phyloP scores from a whole-genome alignment of 2,888 invertebrate species.

The Nymphalis urticae region DNA sequence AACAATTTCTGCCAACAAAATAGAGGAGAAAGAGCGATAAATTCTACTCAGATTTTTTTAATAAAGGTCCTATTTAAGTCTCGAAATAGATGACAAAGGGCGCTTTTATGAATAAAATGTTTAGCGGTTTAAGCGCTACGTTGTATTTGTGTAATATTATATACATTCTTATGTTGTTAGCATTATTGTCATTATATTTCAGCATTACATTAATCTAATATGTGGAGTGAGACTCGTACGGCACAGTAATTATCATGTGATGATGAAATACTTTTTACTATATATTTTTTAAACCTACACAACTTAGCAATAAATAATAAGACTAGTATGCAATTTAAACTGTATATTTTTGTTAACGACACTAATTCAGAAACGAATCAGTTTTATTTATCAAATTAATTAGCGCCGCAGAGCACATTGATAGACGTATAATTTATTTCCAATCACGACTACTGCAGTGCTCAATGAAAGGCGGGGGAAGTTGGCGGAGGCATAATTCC shows the following conservation, averaged over 20 bases:
- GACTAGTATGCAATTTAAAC: no score
- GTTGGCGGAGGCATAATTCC: conserved; percentile 34
- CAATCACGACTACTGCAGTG: conserved; percentile 40
- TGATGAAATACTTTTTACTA: no score
- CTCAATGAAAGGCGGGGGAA: conserved; percentile 35
- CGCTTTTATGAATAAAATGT: conserved; percentile 10
- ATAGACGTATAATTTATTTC: conserved; percentile 43
- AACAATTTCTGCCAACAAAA: conserved; percentile 4
- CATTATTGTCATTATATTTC: no score
- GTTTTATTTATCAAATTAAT: conserved; percentile 36
- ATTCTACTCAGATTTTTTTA: conserved; percentile 7
- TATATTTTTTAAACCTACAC: no score
- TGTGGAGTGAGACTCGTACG: no score
- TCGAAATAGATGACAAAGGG: conserved; percentile 8
- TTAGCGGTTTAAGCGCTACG: conserved; percentile 1
- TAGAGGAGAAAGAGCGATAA: not conserved
- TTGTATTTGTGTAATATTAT: not conserved
- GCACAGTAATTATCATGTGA: no score
- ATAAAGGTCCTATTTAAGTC: conserved; percentile 6
- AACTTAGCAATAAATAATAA: no score
- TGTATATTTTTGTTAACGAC: no score
- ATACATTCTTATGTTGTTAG: not conserved
- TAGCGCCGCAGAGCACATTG: conserved; percentile 29
- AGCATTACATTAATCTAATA: no score
- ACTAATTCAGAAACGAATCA: not conserved